These are phyloP conservation scores for Meleagris gallopavo DNA, from an alignment of 2,113 vertebrate species.

Conservation along the genomic window DNA sequence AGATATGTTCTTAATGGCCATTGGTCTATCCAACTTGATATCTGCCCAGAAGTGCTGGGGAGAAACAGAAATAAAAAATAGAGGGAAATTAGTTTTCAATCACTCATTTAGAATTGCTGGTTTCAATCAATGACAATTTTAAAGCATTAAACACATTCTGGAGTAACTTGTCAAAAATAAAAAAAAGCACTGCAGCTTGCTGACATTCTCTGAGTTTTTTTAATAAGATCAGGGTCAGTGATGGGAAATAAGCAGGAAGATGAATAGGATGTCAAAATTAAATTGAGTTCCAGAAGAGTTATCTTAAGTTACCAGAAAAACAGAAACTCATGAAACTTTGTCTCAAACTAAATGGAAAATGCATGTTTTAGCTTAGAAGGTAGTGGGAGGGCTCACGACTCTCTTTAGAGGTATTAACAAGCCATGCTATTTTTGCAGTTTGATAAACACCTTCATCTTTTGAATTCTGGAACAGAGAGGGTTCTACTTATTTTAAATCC, in stretches of 20 bases:
- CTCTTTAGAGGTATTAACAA: constrained; percentile 42
- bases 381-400: not conserved
- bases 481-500: constrained; percentile 45
- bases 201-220: constrained; percentile 72
- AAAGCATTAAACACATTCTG: constrained; percentile 75
- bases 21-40: constrained; percentile 4
- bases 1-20: not conserved
- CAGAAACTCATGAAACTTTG: constrained; percentile 57
- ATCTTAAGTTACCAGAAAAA: constrained; percentile 63
- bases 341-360: not conserved
- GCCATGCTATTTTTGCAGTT: constrained; percentile 44
- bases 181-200: constrained; percentile 16
- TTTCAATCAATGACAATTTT: constrained; percentile 83
- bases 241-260: constrained; percentile 79
- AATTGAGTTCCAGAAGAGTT: constrained; percentile 79
- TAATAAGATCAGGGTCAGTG: constrained; percentile 79
- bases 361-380: constrained; percentile 15
- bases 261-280: constrained; percentile 81
- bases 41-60: constrained; percentile 29
- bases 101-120: constrained; percentile 74
- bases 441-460: constrained; percentile 54
- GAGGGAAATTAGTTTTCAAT: constrained; percentile 71
- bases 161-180: constrained; percentile 68
- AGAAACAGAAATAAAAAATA: constrained; percentile 54
- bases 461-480: constrained; percentile 61